Evolutionary conservation across 2,888 invertebrate genomes (phyloP).

Genomic region (Pollenia griseotomentosa): DNA sequence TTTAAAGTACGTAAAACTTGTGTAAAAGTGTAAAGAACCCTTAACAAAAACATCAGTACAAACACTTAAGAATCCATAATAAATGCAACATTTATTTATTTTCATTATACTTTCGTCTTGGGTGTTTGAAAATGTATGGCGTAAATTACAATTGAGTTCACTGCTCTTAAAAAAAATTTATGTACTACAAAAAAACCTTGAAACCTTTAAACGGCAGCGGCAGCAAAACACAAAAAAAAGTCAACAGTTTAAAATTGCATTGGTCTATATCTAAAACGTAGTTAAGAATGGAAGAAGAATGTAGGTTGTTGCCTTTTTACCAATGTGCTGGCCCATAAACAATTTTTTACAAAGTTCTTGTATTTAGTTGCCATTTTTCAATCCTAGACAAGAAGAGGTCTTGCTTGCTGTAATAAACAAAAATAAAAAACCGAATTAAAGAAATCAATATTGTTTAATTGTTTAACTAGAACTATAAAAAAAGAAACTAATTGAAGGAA

Average conservation of each 20-base stretch:
- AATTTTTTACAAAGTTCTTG: constrained; percentile 4
- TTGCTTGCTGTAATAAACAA: constrained; percentile 22
- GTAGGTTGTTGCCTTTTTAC: constrained; percentile 47
- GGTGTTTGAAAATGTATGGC: not conserved
- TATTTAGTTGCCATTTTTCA: constrained; percentile 53
- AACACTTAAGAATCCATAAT: constrained; percentile 10
- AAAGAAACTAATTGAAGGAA: not conserved
- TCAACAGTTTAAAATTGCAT: constrained; percentile 40
- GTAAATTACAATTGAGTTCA: constrained; percentile 68
- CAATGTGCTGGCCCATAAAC: not conserved
- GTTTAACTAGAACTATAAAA: not conserved
- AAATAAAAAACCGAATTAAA: constrained; percentile 11
- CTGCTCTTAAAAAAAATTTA: constrained; percentile 58
- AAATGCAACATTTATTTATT: constrained; percentile 25
- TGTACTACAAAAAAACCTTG: constrained; percentile 73
- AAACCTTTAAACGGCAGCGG: constrained; percentile 73
- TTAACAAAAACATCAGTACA: not conserved
- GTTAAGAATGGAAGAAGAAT: constrained; percentile 2
- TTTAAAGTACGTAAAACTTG: not conserved
- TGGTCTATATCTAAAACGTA: constrained; percentile 45
- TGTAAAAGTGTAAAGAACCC: not conserved
- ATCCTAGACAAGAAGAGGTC: constrained; percentile 15
- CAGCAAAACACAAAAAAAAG: constrained; percentile 5
- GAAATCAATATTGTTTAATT: constrained; percentile 57
- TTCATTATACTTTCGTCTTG: constrained; percentile 16